A percentile compares a stretch with the other conserved stretches of the same genome.
Conservation (phyloP, 2,888 invertebrate genomes). For the Napeogenes inachia region DNA sequence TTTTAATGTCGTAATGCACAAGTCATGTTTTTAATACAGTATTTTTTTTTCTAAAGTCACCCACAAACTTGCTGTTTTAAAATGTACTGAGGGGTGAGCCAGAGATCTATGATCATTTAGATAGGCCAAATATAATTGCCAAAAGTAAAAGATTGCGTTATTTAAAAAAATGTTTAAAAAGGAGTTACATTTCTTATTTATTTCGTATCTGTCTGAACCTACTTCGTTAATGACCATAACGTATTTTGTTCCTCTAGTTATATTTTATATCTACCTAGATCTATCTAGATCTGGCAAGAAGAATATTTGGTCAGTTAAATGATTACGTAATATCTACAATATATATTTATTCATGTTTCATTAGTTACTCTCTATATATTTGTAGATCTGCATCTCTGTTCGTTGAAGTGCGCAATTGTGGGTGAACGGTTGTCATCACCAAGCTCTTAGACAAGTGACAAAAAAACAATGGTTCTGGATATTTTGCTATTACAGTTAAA, state of each 20-base stretch:
- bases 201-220: no score
- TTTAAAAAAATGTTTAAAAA: no score
- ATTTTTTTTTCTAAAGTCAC: constrained; percentile 65
- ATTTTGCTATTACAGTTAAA: neutral
- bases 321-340: no score
- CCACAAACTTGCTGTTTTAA: constrained; percentile 65
- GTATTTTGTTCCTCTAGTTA: no score
- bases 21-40: constrained; percentile 60
- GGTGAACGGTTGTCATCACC: constrained; percentile 66
- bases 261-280: no score
- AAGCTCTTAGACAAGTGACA: constrained; percentile 39
- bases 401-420: constrained; percentile 59
- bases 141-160: neutral
- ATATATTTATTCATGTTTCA: neutral
- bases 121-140: constrained; percentile 20
- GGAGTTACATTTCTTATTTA: no score
- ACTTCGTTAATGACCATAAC: no score
- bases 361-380: constrained; percentile 32
- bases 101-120: constrained; percentile 40
- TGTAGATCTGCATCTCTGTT: constrained; percentile 35
- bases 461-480: constrained; percentile 1
- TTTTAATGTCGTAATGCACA: constrained; percentile 56
- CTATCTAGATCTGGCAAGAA: no score
- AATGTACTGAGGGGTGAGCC: constrained; percentile 48
- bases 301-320: no score